phyloP scores from a whole-genome alignment of 2,113 vertebrate species.

The Chroicocephalus ridibundus region DNA sequence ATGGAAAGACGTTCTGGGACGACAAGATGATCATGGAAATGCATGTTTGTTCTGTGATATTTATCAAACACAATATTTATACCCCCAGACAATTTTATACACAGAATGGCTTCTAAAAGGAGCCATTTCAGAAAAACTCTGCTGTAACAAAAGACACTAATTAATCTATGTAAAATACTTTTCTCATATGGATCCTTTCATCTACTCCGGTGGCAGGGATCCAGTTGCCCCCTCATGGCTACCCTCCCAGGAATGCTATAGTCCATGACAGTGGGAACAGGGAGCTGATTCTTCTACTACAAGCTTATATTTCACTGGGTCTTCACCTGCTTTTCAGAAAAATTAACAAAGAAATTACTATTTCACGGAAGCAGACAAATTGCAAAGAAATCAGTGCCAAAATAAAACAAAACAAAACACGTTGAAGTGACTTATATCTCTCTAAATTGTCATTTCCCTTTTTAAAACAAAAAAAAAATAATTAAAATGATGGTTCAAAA shows the following conservation, averaged over 20 bases:
- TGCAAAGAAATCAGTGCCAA: not conserved
- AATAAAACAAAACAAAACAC: not conserved
- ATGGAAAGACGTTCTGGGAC: not conserved
- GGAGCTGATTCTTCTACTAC: not conserved
- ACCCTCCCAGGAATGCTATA: not conserved
- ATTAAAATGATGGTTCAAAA: not conserved
- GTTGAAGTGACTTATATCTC: not conserved
- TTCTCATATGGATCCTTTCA: not conserved
- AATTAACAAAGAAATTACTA: not conserved
- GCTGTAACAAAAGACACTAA: not conserved
- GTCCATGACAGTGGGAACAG: too few relatives aligned
- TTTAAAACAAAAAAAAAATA: not conserved
- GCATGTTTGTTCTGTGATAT: not conserved
- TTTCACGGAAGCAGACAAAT: not conserved
- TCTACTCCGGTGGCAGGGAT: not conserved
- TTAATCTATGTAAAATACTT: not conserved
- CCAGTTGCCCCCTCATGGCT: not conserved
- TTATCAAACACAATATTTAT: not conserved
- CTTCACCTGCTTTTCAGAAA: not conserved
- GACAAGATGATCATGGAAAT: not conserved
- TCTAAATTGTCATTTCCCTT: not conserved
- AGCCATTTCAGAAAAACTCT: not conserved
- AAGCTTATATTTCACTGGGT: not conserved
- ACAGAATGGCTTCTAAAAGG: not conserved
- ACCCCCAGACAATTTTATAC: not conserved